Percentiles rank a stretch among this genome's conserved stretches.
phyloP scores from a whole-genome alignment of 2,797 vertebrate genomes.

The Sylvia borin region DNA sequence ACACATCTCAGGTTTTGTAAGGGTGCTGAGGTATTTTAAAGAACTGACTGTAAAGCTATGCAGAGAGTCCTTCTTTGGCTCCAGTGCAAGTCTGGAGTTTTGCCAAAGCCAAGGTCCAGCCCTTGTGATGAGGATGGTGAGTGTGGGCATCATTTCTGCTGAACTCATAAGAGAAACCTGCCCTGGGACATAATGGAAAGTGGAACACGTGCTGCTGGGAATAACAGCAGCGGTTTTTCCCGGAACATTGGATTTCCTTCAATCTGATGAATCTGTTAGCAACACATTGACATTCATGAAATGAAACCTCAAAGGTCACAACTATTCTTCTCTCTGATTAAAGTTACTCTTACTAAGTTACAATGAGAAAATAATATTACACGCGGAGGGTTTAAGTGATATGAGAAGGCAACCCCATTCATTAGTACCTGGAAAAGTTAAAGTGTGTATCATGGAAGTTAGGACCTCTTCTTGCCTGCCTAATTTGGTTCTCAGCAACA shows the following conservation, averaged over 20 bases:
- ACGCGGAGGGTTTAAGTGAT: background rate
- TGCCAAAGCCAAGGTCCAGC: background rate
- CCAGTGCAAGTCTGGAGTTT: background rate
- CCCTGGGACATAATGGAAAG: background rate
- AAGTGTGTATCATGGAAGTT: background rate
- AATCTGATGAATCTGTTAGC: background rate
- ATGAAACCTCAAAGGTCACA: constrained; percentile 1
- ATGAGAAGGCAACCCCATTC: background rate
- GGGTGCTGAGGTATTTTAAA: background rate
- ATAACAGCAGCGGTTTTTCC: background rate
- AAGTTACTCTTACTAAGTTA: background rate
- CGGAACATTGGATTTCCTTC: background rate
- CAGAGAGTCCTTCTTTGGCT: background rate
- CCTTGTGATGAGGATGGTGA: background rate
- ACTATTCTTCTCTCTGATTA: background rate
- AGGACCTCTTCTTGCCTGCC: background rate
- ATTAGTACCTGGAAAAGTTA: background rate
- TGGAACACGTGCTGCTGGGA: background rate
- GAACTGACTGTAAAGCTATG: background rate
- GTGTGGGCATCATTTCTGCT: background rate
- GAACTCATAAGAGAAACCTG: background rate
- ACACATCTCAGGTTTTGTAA: background rate
- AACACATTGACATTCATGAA: background rate
- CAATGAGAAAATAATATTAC: background rate
- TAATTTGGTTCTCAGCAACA: background rate